These are phyloP conservation scores for Hypsibius dujardini DNA, from an alignment of 1,140 invertebrate genomes.

Conservation along the genomic window DNA sequence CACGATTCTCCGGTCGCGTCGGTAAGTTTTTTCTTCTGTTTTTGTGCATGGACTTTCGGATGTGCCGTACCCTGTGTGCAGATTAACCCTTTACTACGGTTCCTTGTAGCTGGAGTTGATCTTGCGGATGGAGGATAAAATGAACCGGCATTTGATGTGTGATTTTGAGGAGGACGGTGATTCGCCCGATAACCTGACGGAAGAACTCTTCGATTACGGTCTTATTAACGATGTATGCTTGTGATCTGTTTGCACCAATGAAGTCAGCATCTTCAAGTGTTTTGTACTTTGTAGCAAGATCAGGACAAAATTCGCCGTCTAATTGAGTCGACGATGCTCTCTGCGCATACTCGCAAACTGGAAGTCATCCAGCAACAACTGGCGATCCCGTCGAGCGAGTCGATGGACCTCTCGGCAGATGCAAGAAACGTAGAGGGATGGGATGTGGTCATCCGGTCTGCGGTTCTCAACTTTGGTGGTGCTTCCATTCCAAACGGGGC, in stretches of 20 bases:
- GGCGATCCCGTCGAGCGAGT: not conserved
- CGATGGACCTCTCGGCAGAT: not conserved
- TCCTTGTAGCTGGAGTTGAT: conserved; percentile 35
- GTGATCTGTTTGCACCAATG: not conserved
- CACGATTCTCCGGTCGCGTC: conserved; percentile 4
- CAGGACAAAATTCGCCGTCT: not conserved
- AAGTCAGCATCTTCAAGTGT: not conserved
- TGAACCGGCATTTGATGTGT: conserved; percentile 93
- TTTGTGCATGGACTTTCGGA: conserved; percentile 5
- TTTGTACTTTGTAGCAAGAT: conserved; percentile 10
- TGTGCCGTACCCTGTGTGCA: conserved; percentile 17
- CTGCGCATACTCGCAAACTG: not conserved
- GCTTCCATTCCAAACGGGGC: not conserved
- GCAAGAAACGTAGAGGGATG: not conserved
- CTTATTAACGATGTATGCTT: conserved; percentile 75
- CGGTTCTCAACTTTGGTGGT: not conserved
- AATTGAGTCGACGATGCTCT: not conserved
- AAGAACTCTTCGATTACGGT: conserved; percentile 83
- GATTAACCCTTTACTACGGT: not conserved
- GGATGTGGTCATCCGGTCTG: not conserved
- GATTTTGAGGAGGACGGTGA: conserved; percentile 59
- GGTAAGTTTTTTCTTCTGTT: not conserved
- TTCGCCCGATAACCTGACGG: conserved; percentile 58
- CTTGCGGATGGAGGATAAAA: conserved; percentile 93
- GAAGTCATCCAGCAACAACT: not conserved